phyloP scores from a whole-genome alignment of 2,888 invertebrate species.

The Brachycybe producta region DNA sequence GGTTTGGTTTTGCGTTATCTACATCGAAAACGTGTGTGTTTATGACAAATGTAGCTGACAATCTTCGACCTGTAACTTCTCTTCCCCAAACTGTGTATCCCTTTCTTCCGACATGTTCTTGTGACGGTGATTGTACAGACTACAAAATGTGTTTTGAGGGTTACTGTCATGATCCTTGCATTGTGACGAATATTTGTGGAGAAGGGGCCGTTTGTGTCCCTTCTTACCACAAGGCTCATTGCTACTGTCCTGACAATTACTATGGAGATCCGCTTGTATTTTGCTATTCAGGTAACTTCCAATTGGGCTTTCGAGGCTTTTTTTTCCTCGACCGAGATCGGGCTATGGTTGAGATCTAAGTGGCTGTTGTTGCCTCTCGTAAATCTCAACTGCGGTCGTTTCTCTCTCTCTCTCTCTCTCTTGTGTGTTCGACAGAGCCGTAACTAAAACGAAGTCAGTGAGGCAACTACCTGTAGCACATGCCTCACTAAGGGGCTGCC shows the following conservation, averaged over 20 bases:
- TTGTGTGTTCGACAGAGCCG: no score
- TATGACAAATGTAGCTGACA: no score
- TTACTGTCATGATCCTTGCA: constrained; percentile 61
- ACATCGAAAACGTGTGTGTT: no score
- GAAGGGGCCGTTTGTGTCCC: constrained; percentile 76
- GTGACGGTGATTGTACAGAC: constrained; percentile 24
- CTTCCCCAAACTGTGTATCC: neutral
- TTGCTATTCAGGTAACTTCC: constrained; percentile 16
- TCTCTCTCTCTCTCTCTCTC: no score
- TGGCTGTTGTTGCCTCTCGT: no score
- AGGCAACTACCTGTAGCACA: no score
- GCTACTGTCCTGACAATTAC: constrained; percentile 75
- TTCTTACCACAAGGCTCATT: constrained; percentile 76
- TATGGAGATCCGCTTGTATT: constrained; percentile 39
- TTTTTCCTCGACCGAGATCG: no score
- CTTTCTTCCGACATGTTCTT: constrained; percentile 18
- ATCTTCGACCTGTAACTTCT: no score
- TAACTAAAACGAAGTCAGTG: constrained; percentile 9
- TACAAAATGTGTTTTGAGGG: constrained; percentile 58
- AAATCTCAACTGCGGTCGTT: no score
- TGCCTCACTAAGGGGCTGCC: no score
- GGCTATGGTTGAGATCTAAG: no score
- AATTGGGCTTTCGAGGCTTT: no score
- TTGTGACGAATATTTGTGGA: constrained; percentile 56
- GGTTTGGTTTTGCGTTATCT: neutral